Evolutionary conservation across 2,113 vertebrate species (phyloP), one percentile per base, ranked within the genome.

Genomic region (Corvus moneduloides): DNA sequence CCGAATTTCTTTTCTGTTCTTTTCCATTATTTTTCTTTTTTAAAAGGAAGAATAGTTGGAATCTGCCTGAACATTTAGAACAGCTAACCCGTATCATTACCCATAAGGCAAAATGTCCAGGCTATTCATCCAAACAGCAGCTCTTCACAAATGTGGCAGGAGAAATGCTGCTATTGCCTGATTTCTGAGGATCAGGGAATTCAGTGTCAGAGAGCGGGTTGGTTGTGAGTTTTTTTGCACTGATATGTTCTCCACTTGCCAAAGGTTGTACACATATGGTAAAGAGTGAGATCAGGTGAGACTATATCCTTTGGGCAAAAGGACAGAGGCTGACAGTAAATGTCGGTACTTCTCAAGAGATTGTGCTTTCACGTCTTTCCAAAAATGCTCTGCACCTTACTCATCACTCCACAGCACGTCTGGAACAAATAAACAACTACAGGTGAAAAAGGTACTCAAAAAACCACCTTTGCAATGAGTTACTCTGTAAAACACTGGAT

Each of bases 391-490:
- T 74, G 51, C 5, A 20, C 23, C 8, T 73, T 59, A 41, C 4
- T 27, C 22, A 35, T n/a, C 14, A 56, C 44, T 64, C 24, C 9
- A 16, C 3, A 58, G 16, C 52, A 89, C 3, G 8, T 37, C 19
- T 71, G 59, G 49, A 79, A 56, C 7, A 28, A 9, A 14, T 20
- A 26, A 77, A 76, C 1, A 67, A 8, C 30, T 11, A 9, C n/a
- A 49, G 18, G 26, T 7, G 4, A 32, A 37, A 48, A 77, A 76
- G 1, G 4, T 19, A 13, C 16, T 87, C 2, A 49, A 32, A 71
- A 72, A 33, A 9, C 0, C 4, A 41, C 4, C 13, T 78, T 49
- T 37, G 3, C 11, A 33, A 3, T 3, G 6, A 4, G 3, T 51
- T 90, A 10, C 41, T 66, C 19, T 35, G 3, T 66, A 59, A 81